These are phyloP conservation scores for Dromococcyx pavoninus DNA, from an alignment of 2,797 vertebrate species.

Conservation along the genomic window DNA sequence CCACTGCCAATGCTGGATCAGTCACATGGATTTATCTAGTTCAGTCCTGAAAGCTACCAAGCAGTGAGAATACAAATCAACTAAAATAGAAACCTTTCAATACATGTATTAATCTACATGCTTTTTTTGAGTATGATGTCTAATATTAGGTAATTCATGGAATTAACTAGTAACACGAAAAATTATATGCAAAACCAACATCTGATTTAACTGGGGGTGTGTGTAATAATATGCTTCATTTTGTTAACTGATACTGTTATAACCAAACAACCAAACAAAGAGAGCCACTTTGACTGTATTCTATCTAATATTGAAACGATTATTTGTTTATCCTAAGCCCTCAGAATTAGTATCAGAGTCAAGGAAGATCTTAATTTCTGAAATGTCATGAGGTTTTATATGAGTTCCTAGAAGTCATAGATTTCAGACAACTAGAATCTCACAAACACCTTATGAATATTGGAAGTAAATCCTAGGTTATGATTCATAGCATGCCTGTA, in stretches of 20 bases:
- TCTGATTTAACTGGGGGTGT: not conserved
- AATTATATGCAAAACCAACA: not conserved
- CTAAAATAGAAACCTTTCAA: not conserved
- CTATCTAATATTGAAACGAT: not conserved
- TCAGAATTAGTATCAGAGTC: not conserved
- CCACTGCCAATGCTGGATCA: not conserved
- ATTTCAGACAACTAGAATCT: not conserved
- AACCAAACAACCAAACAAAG: not conserved
- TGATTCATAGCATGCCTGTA: not conserved
- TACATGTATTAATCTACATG: fast-evolving
- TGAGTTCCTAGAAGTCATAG: not conserved
- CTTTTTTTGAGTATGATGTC: not conserved
- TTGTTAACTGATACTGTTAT: not conserved
- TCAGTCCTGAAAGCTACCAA: not conserved
- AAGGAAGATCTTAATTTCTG: not conserved
- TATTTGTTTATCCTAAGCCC: not conserved
- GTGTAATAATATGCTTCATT: not conserved
- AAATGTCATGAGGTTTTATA: not conserved
- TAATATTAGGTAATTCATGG: not conserved
- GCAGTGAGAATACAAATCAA: not conserved
- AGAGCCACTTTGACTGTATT: not conserved
- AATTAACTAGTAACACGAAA: not conserved
- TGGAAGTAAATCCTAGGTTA: not conserved
- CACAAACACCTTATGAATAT: not conserved
- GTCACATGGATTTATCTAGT: not conserved